Conservation (phyloP, 2,113 vertebrate species). For the Oceanites oceanicus region DNA sequence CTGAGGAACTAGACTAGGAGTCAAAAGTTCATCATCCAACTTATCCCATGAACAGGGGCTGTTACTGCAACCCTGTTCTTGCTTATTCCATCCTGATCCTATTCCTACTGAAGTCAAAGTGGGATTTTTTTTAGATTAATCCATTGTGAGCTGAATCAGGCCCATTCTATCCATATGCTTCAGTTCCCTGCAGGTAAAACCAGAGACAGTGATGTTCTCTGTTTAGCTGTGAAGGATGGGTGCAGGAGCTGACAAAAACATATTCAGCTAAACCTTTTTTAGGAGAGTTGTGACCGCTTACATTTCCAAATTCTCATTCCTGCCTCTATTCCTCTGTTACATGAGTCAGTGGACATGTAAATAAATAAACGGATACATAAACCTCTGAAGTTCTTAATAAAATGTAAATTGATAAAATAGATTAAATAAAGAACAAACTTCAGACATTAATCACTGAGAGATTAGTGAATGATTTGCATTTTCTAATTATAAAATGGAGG, state of each 20-base stretch:
- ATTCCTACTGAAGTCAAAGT: not conserved
- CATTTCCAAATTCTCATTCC: not conserved
- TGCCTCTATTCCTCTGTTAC: not conserved
- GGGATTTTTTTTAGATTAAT: not conserved
- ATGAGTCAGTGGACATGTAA: not conserved
- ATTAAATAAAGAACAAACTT: not conserved
- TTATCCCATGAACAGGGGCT: not conserved
- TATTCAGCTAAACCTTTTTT: not conserved
- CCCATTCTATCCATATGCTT: not conserved
- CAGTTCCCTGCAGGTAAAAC: not conserved
- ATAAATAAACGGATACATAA: not conserved
- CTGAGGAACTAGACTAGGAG: not conserved
- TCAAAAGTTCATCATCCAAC: not conserved
- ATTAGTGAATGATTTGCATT: not conserved
- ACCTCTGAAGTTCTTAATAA: not conserved
- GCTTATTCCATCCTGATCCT: not conserved
- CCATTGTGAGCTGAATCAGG: not conserved
- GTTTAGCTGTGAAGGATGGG: not conserved
- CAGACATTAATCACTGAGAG: not conserved
- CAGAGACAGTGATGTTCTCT: not conserved
- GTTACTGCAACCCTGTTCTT: not conserved
- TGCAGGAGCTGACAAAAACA: not conserved
- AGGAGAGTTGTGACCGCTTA: not conserved
- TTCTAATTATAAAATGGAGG: constrained; percentile 14
- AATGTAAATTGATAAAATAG: not conserved